phyloP scores from a whole-genome alignment of 2,797 vertebrate genomes.

The Pachyuromys duprasi region DNA sequence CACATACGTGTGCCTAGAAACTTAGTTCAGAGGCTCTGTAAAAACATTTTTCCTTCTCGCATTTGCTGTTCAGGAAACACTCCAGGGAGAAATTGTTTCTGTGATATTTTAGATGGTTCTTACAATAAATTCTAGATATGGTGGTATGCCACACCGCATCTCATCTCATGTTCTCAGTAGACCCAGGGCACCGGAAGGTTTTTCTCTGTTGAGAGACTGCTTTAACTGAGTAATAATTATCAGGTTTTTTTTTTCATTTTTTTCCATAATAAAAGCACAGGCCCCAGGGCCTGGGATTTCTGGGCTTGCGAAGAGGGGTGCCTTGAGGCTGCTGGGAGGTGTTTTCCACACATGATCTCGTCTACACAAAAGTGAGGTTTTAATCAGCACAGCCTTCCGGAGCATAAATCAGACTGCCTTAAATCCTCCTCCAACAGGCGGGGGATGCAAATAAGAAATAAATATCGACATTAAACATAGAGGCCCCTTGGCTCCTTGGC shows the following conservation, averaged over 20 bases:
- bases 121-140: slow-evolving; percentile 59
- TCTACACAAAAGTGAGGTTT: background rate
- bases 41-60: slow-evolving; percentile 51
- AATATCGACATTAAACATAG: background rate
- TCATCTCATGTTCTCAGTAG: slow-evolving; percentile 22
- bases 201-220: slow-evolving; percentile 13
- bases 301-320: accelerated
- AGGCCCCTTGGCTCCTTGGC: background rate
- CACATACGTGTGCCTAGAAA: background rate
- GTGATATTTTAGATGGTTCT: slow-evolving; percentile 65
- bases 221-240: slow-evolving; percentile 16
- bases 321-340: accelerated
- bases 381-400: background rate
- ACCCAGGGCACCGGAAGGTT: background rate
- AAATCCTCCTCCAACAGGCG: background rate
- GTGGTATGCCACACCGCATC: background rate
- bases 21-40: slow-evolving; percentile 53
- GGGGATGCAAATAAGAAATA: slow-evolving; percentile 32
- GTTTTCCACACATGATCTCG: accelerated
- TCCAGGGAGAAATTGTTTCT: slow-evolving; percentile 57
- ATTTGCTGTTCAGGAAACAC: slow-evolving; percentile 62
- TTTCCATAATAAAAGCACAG: background rate
- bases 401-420: background rate
- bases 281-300: too few relatives aligned
- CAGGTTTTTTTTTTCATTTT: background rate